Base-by-base conservation (phyloP, 2,888 invertebrate genomes). In the Drosophila prolongata region DNA sequence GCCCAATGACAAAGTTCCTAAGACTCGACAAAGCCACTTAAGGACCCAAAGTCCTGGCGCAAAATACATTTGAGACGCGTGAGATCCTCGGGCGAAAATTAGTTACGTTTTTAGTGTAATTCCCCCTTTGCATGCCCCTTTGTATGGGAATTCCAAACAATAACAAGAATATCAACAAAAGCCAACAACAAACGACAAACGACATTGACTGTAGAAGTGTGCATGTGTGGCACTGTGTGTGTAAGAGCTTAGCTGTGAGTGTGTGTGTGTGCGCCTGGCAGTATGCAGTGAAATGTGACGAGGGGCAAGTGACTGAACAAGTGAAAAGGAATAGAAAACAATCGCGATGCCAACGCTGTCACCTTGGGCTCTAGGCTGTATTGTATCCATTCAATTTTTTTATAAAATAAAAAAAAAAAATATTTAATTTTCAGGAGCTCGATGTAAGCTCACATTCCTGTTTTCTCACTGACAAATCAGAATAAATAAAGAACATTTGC, bases 31-130 rank as follows among this genome's bases (percentile, higher is more conserved):
- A 68, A 68, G 56, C 56, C 65, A 68, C 68, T 68, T 44, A 40
- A 68, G 68, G 56, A 56, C 43, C 30, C 24, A 14, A 43, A 66
- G 64, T 38, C 68, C 68, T 53, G 67, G 69, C 30, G 50, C 38
- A 54, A 77, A 72, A 62, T 47, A 49, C 69, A 53, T 58, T 50
- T 38, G 64, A 62, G 78, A 47, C 34, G 52, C 53, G 35, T 55
- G 49, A 47, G 62, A 52, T 69, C 77, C 75, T 75, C 65, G 71
- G 75, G 69, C 62, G 54, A 69, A 80, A 82, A 88, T 83, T 88
- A 83, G 82, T 68, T 61, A 62, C 68, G 62, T 78, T 86, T 86
- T 86, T 76, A 82, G 86, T 75, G 71, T 69, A 79, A 85, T 83
- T 70, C 71, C 64, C 49, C 42, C 53, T 68, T 54, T 56, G 65